Evolutionary conservation across 2,888 invertebrate genomes (phyloP), one percentile per base, ranked within the genome.

Genomic region (Eilema depressum): DNA sequence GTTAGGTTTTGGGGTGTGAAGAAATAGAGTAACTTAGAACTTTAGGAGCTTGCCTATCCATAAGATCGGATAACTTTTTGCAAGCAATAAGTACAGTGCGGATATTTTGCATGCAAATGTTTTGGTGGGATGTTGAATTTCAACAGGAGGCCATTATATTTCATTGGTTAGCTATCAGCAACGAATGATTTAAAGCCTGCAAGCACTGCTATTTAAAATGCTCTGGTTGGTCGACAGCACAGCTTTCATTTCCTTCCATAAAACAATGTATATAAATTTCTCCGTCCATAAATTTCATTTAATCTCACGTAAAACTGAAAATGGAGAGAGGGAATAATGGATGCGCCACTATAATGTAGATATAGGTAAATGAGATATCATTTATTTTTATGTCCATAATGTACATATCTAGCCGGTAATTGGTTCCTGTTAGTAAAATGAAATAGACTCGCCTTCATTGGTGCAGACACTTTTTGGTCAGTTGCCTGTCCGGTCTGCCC

Each of bases 251-350:
- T 65, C 66, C 14, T 28, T 68, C 41, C 69, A 66, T 76, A 68
- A 78, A 76, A 68, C 76, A 57, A 78, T 78, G 12, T 59, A 57
- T 0, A 25, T 57, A 57, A 1, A 69, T 74, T 73, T 76, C 74
- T 75, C 69, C 70, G 70, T 65, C 69, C 80, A 72, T 75, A 77
- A 69, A 82, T 79, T 73, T 47, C 57, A 73, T 80, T 79, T 75
- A 74, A 68, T 64, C 65, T 28, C 60, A 57, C 67, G 66, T 76
- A 61, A 63, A 65, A 59, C 57, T 28, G 66, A 68, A 68, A 76
- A 71, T 77, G 62, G 64, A 81, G 63, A 57, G 33, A 64, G 37
- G 28, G 26, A 66, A 79, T 26, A 76, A 70, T 72, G 69, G 74
- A 72, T 66, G 69, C 69, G 65, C 28, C 25, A 61, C n/a, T 33